phyloP scores from a whole-genome alignment of 2,113 vertebrate species.

The Upupa epops region DNA sequence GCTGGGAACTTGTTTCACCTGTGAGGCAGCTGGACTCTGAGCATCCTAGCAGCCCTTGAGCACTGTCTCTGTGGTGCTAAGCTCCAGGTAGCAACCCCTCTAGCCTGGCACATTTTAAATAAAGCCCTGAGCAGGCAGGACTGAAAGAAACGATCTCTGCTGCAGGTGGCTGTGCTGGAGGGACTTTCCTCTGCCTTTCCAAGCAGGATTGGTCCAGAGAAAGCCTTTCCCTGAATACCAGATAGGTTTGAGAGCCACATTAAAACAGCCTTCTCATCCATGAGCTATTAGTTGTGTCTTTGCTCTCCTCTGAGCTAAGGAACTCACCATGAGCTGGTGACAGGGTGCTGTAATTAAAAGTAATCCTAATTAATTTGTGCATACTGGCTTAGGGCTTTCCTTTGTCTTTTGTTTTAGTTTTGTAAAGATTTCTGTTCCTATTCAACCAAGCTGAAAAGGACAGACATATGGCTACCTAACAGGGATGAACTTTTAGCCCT shows the following conservation, averaged over 20 bases:
- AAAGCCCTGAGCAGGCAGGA: background rate
- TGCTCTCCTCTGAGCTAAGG: background rate
- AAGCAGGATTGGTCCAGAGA: background rate
- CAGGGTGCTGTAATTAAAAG: background rate
- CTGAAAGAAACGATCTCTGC: background rate
- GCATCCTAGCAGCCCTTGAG: background rate
- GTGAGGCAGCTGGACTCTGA: background rate
- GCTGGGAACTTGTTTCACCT: background rate
- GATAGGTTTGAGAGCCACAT: background rate
- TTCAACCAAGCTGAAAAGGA: background rate
- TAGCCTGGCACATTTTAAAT: background rate
- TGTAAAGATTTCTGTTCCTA: fast-evolving
- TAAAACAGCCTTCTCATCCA: background rate
- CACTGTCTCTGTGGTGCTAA: background rate
- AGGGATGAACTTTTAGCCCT: background rate
- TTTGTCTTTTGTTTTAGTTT: background rate
- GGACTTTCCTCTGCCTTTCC: background rate
- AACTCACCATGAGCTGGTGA: background rate
- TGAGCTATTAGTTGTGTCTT: fast-evolving
- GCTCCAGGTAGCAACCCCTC: background rate
- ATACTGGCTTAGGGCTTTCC: background rate
- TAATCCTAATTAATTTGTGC: background rate
- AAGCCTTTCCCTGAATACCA: background rate
- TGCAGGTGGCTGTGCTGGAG: background rate
- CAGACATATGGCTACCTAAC: background rate